Conservation (phyloP, 2,888 invertebrate species). For the Conistra vaccinii region DNA sequence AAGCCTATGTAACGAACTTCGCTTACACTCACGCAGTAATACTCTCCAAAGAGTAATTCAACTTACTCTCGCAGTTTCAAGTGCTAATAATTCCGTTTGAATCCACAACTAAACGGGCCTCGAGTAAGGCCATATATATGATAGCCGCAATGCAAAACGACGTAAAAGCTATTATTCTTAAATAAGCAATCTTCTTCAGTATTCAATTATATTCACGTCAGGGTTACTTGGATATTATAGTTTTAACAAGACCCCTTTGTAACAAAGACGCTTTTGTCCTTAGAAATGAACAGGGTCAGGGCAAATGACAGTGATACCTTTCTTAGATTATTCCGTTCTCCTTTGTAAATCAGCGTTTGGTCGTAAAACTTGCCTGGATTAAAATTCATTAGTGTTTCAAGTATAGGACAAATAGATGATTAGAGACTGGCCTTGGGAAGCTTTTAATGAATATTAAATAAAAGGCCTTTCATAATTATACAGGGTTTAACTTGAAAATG, state of each 20-base stretch:
- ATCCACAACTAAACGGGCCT: constrained; percentile 35
- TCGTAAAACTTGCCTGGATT: constrained; percentile 51
- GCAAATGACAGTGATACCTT: constrained; percentile 53
- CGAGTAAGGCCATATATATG: constrained; percentile 32
- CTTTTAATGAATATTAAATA: constrained; percentile 49
- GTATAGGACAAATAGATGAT: constrained; percentile 31
- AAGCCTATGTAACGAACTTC: constrained; percentile 31
- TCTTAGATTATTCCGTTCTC: constrained; percentile 48
- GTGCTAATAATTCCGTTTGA: constrained; percentile 51
- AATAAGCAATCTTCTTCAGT: constrained; percentile 49
- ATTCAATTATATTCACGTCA: constrained; percentile 55
- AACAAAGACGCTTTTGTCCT: constrained; percentile 56
- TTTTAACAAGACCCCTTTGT: constrained; percentile 57
- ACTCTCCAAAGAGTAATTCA: constrained; percentile 50
- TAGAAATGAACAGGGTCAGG: constrained; percentile 43
- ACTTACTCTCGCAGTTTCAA: constrained; percentile 42
- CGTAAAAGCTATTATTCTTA: constrained; percentile 45
- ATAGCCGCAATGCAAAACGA: constrained; percentile 35
- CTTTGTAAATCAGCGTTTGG: constrained; percentile 56
- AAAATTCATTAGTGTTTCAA: constrained; percentile 47
- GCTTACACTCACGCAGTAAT: constrained; percentile 31
- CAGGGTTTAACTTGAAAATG: background rate
- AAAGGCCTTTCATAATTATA: constrained; percentile 24
- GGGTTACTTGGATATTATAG: constrained; percentile 48
- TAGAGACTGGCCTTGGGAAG: background rate